phyloP scores from a whole-genome alignment of 2,888 invertebrate species.

The Heterodera filipjevi region DNA sequence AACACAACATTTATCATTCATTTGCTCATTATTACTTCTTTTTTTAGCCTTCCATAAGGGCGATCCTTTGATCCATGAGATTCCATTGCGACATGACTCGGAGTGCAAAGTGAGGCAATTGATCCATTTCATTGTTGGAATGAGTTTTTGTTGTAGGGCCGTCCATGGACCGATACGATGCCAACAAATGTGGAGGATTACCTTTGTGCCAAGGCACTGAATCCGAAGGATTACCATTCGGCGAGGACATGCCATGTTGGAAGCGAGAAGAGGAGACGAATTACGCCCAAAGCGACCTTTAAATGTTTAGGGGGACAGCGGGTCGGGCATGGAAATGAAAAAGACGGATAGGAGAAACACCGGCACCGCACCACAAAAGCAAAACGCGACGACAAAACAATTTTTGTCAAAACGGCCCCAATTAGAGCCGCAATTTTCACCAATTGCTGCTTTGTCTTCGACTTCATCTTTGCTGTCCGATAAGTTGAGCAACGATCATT shows the following conservation, averaged over 20 bases:
- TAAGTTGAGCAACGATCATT: background rate
- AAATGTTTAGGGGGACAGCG: conserved; percentile 57
- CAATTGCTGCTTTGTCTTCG: background rate
- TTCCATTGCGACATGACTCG: conserved; percentile 57
- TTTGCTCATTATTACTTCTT: background rate
- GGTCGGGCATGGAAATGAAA: conserved; percentile 55
- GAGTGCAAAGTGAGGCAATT: conserved; percentile 40
- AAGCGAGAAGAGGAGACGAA: background rate
- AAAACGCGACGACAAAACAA: background rate
- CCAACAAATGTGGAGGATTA: conserved; percentile 54
- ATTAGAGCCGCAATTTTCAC: background rate
- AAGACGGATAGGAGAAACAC: background rate
- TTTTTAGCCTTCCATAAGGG: conserved; percentile 38
- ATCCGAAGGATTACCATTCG: conserved; percentile 50
- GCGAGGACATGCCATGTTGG: conserved; percentile 58
- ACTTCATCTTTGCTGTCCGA: background rate
- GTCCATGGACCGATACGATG: conserved; percentile 58
- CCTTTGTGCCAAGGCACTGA: conserved; percentile 58
- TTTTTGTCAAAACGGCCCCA: background rate
- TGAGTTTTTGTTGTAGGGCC: background rate
- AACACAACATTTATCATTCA: too few relatives aligned
- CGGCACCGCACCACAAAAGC: background rate
- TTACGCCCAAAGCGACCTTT: too few relatives aligned
- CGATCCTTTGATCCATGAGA: conserved; percentile 57
- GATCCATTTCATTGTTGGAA: background rate